Evolutionary conservation across 2,888 invertebrate species (phyloP), one percentile per base, ranked within the genome.

Genomic region (Melipona bicolor): DNA sequence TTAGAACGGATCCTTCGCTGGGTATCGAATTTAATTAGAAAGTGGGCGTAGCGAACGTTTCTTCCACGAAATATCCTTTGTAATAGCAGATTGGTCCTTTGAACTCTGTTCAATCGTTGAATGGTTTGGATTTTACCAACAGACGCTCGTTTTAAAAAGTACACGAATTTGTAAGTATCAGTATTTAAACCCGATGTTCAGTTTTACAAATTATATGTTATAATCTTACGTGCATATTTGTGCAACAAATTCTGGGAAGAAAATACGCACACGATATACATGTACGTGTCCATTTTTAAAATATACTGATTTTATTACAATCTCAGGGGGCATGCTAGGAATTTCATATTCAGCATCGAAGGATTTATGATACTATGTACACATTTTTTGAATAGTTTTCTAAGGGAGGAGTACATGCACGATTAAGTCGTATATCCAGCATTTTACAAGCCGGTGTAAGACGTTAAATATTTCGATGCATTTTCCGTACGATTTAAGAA

Each of bases 11-110:
- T 43, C 50, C 43, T n/a, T n/a, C 43, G 49, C 15, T 49, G 24
- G 19, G 49, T 67, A 65, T 74, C 21, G 65, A 50, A 74, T 65
- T 65, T 49, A 56, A 75, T 67, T 49, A 17, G 54, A 36, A 21
- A 24, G 43, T 11, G 43, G 64, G 6, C 64, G 32, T 32, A 32
- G 13, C 32, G 27, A 27, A 13, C 19, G 32, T 13, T 27, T 27
- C 11, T 21, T 13, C 21, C 11, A 11, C 5, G 32, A 24, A 15
- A 24, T 24, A 43, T 43, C 59, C 59, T 19, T 72, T 72, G 59
- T 24, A 27, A 71, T 0, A 9, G 43, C 9, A 43, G 43, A 43
- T 43, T 43, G 43, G 9, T 43, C 43, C 43, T 43, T 43, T 43
- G 43, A 43, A 1, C 9, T 43, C 9, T 43, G 2, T 43, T 43